Conservation (phyloP, 2,113 vertebrate genomes). For the Prinia subflava region DNA sequence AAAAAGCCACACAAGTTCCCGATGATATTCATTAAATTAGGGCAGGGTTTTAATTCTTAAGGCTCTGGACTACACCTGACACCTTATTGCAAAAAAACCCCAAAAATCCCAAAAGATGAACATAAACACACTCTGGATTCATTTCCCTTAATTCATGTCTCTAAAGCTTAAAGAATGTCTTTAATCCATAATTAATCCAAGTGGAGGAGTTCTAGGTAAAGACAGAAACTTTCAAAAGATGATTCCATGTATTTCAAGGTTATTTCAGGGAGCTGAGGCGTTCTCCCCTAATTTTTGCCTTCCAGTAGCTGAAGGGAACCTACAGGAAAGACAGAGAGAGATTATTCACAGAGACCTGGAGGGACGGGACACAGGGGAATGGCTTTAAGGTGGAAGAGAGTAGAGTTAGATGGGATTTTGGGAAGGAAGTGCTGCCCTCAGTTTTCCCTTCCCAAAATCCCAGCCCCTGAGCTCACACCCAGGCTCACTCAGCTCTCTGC, state of each 20-base stretch:
- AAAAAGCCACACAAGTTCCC: neutral
- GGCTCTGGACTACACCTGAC: neutral
- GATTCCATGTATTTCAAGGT: neutral
- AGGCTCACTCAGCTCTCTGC: no score
- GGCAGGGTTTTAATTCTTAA: neutral
- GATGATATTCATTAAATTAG: neutral
- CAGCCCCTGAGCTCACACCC: no score
- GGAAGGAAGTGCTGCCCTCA: neutral
- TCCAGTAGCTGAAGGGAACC: neutral
- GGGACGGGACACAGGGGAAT: neutral
- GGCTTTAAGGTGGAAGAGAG: no score
- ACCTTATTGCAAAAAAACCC: accelerated
- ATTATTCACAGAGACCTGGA: neutral
- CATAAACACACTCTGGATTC: neutral
- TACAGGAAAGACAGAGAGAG: neutral
- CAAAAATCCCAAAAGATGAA: neutral
- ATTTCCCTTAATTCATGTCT: neutral
- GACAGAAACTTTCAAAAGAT: neutral
- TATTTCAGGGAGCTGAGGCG: neutral
- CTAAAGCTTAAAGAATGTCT: accelerated
- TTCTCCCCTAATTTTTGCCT: neutral
- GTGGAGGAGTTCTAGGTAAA: neutral
- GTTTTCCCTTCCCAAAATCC: no score
- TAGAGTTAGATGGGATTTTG: neutral
- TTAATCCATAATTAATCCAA: accelerated